Evolutionary conservation across 1,140 invertebrate genomes (phyloP).

Genomic region (Cotesia vestalis): DNA sequence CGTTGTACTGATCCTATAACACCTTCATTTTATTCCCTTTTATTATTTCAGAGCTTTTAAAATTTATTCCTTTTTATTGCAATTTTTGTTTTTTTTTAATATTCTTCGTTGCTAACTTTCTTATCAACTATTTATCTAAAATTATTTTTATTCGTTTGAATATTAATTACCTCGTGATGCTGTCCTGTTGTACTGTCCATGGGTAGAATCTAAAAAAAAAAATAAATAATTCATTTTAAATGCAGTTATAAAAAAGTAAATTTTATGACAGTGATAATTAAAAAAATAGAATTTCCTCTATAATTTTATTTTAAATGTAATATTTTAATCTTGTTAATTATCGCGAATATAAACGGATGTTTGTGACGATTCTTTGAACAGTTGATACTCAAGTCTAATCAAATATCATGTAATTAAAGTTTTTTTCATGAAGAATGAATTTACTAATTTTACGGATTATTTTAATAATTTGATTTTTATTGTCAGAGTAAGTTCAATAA

Average conservation of each 20-base stretch:
- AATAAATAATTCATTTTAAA: constrained; percentile 3
- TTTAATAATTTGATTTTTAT: background rate
- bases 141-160: background rate
- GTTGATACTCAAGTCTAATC: constrained; percentile 12
- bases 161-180: constrained; percentile 1
- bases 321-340: constrained; percentile 27
- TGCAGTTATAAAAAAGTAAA: background rate
- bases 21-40: constrained; percentile 37
- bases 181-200: background rate
- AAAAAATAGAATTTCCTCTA: constrained; percentile 21
- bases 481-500: background rate
- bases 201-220: background rate
- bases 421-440: too few species aligned
- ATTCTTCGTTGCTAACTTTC: background rate
- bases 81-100: background rate
- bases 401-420: constrained; percentile 21
- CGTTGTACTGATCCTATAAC: constrained; percentile 50
- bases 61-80: background rate
- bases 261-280: background rate
- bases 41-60: background rate
- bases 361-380: constrained; percentile 43
- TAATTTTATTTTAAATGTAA: background rate
- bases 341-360: constrained; percentile 48
- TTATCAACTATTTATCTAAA: background rate
- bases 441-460: too few species aligned